These are phyloP conservation scores for Ceramica pisi DNA, from an alignment of 2,888 invertebrate genomes.

Conservation along the genomic window DNA sequence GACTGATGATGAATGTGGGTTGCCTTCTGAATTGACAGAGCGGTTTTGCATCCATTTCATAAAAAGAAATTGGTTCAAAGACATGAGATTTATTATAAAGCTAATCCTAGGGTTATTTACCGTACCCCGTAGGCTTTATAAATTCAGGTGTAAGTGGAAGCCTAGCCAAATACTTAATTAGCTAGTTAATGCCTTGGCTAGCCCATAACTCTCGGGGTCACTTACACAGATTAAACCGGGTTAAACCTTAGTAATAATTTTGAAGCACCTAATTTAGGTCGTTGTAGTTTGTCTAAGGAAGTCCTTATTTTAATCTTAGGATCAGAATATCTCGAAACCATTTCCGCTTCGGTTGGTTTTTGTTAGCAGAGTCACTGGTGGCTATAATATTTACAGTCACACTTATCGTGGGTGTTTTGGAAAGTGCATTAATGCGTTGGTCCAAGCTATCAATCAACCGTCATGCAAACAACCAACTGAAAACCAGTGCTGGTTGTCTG, in stretches of 20 bases:
- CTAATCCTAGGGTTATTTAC: neutral
- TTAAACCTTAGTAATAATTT: constrained; percentile 12
- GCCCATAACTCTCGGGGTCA: constrained; percentile 19
- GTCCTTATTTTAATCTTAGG: neutral
- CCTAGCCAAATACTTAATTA: constrained; percentile 26
- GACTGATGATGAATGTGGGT: too few relatives aligned
- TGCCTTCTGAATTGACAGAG: too few relatives aligned
- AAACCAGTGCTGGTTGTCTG: too few relatives aligned
- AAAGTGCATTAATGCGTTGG: too few relatives aligned
- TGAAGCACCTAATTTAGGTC: constrained; percentile 9
- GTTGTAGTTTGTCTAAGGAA: constrained; percentile 5
- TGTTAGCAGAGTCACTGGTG: too few relatives aligned
- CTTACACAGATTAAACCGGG: constrained; percentile 31
- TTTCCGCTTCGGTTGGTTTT: too few relatives aligned
- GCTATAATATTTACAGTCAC: too few relatives aligned
- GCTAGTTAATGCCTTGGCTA: constrained; percentile 10
- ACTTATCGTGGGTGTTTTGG: too few relatives aligned
- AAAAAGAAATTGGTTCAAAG: neutral
- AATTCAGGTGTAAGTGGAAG: constrained; percentile 38
- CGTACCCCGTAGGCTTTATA: constrained; percentile 27
- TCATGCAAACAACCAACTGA: too few relatives aligned
- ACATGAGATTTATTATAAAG: constrained; percentile 7
- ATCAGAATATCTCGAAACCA: too few relatives aligned
- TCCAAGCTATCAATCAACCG: too few relatives aligned
- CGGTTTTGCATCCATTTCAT: too few relatives aligned